phyloP scores from a whole-genome alignment of 2,797 vertebrate genomes.

The Vespertilio murinus region DNA sequence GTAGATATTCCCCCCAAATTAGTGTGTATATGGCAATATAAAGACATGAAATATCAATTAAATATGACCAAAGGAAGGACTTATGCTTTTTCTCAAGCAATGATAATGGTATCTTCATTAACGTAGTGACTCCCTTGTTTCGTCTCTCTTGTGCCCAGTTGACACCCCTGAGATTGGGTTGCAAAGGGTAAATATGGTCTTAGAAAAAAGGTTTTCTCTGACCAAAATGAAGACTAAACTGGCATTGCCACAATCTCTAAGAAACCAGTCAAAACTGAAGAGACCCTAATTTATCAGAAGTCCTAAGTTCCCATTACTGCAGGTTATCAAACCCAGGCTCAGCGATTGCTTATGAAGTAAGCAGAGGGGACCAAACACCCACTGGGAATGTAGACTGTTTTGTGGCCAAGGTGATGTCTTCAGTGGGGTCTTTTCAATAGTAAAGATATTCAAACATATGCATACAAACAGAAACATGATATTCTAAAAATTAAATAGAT shows the following conservation, averaged over 20 bases:
- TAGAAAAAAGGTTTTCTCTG: neutral
- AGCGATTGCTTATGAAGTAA: neutral
- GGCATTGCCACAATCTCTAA: neutral
- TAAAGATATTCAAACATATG: slow-evolving; percentile 63
- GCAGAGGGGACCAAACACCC: neutral
- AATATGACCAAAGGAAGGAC: neutral
- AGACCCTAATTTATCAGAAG: neutral
- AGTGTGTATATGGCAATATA: neutral
- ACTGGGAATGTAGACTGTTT: neutral
- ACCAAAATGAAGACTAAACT: neutral
- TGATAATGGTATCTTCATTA: neutral
- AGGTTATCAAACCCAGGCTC: neutral
- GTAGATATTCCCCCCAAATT: neutral
- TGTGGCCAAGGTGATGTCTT: slow-evolving; percentile 32
- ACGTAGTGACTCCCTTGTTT: neutral
- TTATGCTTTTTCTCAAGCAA: neutral
- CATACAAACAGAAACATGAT: slow-evolving; percentile 67
- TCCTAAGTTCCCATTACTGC: neutral
- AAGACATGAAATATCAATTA: neutral
- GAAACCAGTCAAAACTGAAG: neutral
- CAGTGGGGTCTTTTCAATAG: slow-evolving; percentile 56
- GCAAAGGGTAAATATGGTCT: neutral
- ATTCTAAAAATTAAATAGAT: slow-evolving; percentile 64
- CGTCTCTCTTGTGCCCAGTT: neutral
- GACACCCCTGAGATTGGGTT: neutral